A percentile compares a stretch with the other conserved stretches of the same genome.
These are phyloP conservation scores for Brachypalpus laphriformis DNA, from an alignment of 2,888 invertebrate species.

Conservation along the genomic window DNA sequence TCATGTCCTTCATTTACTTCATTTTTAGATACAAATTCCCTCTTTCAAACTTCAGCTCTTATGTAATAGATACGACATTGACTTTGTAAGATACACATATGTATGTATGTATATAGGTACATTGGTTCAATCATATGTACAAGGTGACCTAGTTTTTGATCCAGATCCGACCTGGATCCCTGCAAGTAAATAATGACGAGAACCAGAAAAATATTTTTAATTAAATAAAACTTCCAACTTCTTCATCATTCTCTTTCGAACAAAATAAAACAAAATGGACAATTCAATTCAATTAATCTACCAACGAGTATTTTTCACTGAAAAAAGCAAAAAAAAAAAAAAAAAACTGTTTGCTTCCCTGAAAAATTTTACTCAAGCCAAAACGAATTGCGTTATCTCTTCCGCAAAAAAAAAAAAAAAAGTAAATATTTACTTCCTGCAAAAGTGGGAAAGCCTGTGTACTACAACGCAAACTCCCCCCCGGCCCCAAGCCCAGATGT, in stretches of 20 bases:
- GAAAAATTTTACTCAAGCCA: slow-evolving; percentile 31
- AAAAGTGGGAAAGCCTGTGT: too few species aligned
- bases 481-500: neutral
- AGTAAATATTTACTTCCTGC: slow-evolving; percentile 30
- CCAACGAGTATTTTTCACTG: neutral
- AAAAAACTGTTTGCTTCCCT: neutral
- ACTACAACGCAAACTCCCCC: neutral
- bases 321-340: neutral
- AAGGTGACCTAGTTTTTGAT: neutral
- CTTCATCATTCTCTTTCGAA: neutral
- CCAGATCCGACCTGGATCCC: neutral
- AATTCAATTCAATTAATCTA: neutral
- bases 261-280: neutral
- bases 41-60: neutral
- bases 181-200: neutral
- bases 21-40: neutral
- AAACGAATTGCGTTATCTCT: slow-evolving; percentile 50
- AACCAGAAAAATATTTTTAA: too few species aligned
- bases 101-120: neutral
- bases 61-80: neutral
- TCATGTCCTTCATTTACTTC: neutral
- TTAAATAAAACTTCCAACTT: neutral
- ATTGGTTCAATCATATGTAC: too few species aligned
- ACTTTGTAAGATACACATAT: neutral
- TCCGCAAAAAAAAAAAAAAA: slow-evolving; percentile 9